Base-by-base conservation (phyloP, 2,113 vertebrate species). In the Ptyas mucosa region DNA sequence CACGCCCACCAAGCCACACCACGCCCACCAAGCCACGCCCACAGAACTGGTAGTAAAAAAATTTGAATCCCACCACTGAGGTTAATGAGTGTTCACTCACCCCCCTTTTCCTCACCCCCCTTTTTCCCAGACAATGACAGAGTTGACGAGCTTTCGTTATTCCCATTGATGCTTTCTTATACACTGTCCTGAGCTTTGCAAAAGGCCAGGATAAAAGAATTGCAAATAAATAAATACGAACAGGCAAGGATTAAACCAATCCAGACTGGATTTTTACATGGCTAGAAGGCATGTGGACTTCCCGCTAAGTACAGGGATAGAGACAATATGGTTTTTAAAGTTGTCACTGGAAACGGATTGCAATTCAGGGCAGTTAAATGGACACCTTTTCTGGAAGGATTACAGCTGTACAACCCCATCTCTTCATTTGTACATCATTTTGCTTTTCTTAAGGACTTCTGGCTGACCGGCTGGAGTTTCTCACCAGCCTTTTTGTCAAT, bases 401-500 rank as follows among this genome's bases (percentile, higher is more conserved):
- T 87, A 93, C 53, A 90, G 57, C 24, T 11, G 58, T 90, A 53
- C 15, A 49, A 23, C 85, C 91, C 85, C 61, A 69, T 49, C 39
- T 26, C 55, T 87, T 61, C 18, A 2, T 29, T 34, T 20, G 55
- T 15, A 87, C 91, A 29, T 51, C 92, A 52, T 91, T 29, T 90
- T 39, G 43, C 29, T 95, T 54, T 91, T 64, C 86, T 94, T 89
- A 55, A 91, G 43, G 93, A 34, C 75, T 94, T 93, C 87, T 52
- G 58, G 89, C 91, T 94, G 61, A 87, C 24, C 46, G 6, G 88
- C 87, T 54, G 52, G 53, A 23, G 61, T 88, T 87, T 54, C 54
- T 75, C 91, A 94, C 43, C 54, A 87, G 10, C 34, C 12, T 93
- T 95, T 94, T 94, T 88, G 90, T 93, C 87, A 94, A 91, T 51